Conservation (phyloP, 1,140 invertebrate genomes). For the Drosophila burlai region DNA sequence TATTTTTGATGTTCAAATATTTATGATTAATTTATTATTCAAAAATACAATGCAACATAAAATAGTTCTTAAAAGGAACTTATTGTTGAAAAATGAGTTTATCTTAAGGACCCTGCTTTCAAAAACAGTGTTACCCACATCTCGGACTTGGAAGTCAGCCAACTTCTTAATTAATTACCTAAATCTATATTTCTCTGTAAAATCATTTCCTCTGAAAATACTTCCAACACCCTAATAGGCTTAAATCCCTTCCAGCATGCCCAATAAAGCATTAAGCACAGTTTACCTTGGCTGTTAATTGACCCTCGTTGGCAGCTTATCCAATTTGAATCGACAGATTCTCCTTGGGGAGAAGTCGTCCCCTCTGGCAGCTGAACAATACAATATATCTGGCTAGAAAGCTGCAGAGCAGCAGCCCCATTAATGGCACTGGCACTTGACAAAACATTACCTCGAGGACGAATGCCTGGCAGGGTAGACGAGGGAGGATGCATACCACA, state of each 20-base stretch:
- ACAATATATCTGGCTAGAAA: constrained; percentile 1
- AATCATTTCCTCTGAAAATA: not conserved
- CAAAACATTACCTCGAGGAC: constrained; percentile 50
- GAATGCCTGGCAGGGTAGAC: constrained; percentile 10
- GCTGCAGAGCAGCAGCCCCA: constrained; percentile 18
- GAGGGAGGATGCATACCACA: constrained; percentile 11
- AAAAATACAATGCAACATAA: no score
- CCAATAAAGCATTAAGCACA: not conserved
- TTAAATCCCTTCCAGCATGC: not conserved
- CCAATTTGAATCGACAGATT: constrained; percentile 21
- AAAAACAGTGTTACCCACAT: no score
- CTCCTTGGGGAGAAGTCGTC: not conserved
- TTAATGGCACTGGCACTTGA: constrained; percentile 35
- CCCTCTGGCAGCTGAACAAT: not conserved
- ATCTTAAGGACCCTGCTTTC: no score
- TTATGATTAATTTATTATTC: no score
- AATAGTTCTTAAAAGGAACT: no score
- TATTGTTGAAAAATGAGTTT: no score
- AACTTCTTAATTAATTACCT: not conserved
- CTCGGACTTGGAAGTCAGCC: no score
- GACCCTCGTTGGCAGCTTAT: constrained; percentile 17
- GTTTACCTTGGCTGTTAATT: constrained; percentile 23
- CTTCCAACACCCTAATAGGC: no score
- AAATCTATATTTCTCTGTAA: not conserved
- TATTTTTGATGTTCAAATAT: no score